A percentile compares a stretch with the other conserved stretches of the same genome.
phyloP scores from a whole-genome alignment of 2,888 invertebrate species.

The Dioctria rufipes region DNA sequence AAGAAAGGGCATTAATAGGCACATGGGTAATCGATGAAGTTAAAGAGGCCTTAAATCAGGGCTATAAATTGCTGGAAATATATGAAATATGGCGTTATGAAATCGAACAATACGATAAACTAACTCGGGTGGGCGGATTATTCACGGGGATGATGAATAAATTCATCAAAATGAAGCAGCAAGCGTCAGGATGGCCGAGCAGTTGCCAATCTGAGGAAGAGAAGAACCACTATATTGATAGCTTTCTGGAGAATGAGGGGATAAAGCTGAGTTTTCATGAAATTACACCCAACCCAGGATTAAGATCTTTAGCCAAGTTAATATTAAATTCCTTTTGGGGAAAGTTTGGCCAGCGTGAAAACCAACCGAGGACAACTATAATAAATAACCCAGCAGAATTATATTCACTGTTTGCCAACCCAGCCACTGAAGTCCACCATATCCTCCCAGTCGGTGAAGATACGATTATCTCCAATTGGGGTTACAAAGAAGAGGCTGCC shows the following conservation, averaged over 20 bases:
- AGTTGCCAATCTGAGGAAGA: slow-evolving; percentile 55
- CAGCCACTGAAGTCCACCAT: too few species aligned
- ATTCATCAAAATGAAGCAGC: slow-evolving; percentile 62
- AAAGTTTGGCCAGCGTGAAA: too few species aligned
- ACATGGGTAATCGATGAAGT: slow-evolving; percentile 58
- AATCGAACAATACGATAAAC: slow-evolving; percentile 58
- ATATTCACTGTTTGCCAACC: too few species aligned
- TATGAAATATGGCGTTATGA: slow-evolving; percentile 64
- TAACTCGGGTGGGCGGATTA: slow-evolving; percentile 56
- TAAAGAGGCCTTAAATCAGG: slow-evolving; percentile 62
- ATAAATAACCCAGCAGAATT: too few species aligned
- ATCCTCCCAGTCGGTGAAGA: too few species aligned
- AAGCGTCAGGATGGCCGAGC: slow-evolving; percentile 62
- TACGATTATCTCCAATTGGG: too few species aligned
- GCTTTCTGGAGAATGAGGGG: slow-evolving; percentile 60
- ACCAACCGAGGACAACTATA: too few species aligned
- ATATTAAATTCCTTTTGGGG: too few species aligned
- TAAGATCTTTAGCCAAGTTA: too few species aligned
- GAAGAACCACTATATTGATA: slow-evolving; percentile 60
- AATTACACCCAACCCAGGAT: slow-evolving; percentile 60
- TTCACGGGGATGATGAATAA: slow-evolving; percentile 63
- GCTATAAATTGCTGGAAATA: slow-evolving; percentile 62
- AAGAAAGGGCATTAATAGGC: too few species aligned
- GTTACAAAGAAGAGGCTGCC: too few species aligned
- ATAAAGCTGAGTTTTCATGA: slow-evolving; percentile 60